A percentile compares a stretch with the other conserved stretches of the same genome.
These are phyloP conservation scores for Coturnix japonica DNA, from an alignment of 2,113 vertebrate species.

Conservation along the genomic window DNA sequence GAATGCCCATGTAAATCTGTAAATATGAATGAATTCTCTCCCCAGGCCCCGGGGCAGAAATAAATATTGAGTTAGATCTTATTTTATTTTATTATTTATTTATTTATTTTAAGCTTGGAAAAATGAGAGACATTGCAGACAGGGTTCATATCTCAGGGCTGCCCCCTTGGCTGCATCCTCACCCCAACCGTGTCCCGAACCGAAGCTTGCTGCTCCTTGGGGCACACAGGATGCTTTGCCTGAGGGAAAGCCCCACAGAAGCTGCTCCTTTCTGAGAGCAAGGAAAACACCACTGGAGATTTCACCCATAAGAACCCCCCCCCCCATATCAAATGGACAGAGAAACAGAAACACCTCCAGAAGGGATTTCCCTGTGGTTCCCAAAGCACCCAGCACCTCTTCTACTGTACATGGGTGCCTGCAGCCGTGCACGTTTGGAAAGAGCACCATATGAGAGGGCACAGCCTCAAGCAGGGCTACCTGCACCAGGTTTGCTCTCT, in stretches of 20 bases:
- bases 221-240: not conserved
- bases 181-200: not conserved
- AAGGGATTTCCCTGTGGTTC: not conserved
- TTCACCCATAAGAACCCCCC: not conserved
- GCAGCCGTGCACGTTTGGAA: not conserved
- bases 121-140: not conserved
- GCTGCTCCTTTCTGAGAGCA: not conserved
- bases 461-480: not conserved
- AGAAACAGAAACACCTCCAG: not conserved
- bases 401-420: not conserved
- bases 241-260: accelerated
- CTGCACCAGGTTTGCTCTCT: not conserved
- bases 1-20: not conserved
- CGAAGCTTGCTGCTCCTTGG: not conserved
- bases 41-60: not conserved
- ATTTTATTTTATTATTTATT: not conserved
- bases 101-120: too few relatives aligned
- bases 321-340: not conserved
- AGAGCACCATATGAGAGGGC: not conserved
- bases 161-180: not conserved
- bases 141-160: too few relatives aligned
- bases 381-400: not conserved
- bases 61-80: not conserved
- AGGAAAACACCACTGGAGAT: not conserved
- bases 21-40: not conserved